A percentile compares a stretch with the other conserved stretches of the same genome.
Evolutionary conservation across 2,113 vertebrate species (phyloP).

Genomic region (Syrmaticus mikado): DNA sequence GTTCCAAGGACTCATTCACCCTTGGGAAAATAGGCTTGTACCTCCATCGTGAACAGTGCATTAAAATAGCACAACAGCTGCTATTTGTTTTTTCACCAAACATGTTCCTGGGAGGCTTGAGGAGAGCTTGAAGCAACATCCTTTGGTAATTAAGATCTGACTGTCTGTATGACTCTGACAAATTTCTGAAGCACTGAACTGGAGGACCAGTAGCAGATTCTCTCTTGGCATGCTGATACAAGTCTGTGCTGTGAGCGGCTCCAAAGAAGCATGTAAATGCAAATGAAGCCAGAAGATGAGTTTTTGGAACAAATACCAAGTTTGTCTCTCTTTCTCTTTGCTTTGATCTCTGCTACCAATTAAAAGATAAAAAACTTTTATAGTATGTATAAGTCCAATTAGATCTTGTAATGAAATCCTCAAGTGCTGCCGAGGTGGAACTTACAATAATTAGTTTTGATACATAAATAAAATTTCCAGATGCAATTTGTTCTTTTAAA

Average conservation of each 20-base stretch:
- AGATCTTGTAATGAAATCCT: constrained; percentile 78
- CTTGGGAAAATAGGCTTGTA: background rate
- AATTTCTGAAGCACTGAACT: constrained; percentile 29
- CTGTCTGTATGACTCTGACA: background rate
- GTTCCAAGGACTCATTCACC: background rate
- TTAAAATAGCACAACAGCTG: background rate
- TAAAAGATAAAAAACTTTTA: constrained; percentile 72
- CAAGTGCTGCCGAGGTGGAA: constrained; percentile 73
- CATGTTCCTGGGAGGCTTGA: background rate
- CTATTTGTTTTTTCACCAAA: background rate
- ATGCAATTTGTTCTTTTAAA: constrained; percentile 71
- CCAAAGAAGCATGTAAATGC: constrained; percentile 15
- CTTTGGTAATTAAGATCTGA: constrained; percentile 27
- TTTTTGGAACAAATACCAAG: constrained; percentile 48
- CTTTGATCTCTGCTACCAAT: constrained; percentile 73
- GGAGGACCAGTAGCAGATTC: background rate
- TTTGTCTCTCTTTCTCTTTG: constrained; percentile 52
- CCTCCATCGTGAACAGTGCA: background rate
- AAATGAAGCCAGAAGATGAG: constrained; percentile 36
- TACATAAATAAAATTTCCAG: constrained; percentile 78
- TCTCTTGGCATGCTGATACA: constrained; percentile 11
- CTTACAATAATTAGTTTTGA: constrained; percentile 79
- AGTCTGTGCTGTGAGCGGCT: background rate
- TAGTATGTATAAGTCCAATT: constrained; percentile 70
- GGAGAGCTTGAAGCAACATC: background rate